Evolutionary conservation across 1,140 invertebrate species (phyloP), one percentile per base, ranked within the genome.

Genomic region (Aphaenogaster ashmeadi): DNA sequence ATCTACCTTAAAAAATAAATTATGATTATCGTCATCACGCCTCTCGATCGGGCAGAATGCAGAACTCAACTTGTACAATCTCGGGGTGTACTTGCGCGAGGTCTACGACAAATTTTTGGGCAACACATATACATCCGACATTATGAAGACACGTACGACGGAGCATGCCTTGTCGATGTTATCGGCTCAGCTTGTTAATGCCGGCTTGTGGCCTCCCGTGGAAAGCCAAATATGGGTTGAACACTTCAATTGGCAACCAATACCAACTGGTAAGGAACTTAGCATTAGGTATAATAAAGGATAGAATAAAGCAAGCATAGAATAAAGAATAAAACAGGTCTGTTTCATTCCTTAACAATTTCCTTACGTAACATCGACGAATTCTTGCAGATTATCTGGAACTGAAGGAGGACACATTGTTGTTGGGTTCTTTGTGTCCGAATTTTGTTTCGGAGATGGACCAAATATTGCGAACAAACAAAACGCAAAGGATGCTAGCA

Each of bases 121-220:
- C 0, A 85, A 92, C 0, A 15, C 71, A 2, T 97, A 96, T 67
- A 90, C 66, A 41, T 86, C 92, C 0, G 72, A 94, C 3, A 88
- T 96, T 87, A 93, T 97, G 9, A 91, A 92, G 44, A 95, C 96
- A 1, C 93, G 95, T 33, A 97, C 96, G 62, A 97, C 97, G 0
- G 96, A 96, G 84, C 95, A 95, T 18, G 94, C 96, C 38, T 89
- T 97, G 50, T 96, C 97, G 38, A 94, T 97, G 79, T 96, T 97
- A 87, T 94, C 94, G 2, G 87, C 93, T 1, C 91, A 94, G 78
- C 87, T 95, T 8, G 94, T 95, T 15, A 89, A 95, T 1, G 92
- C 94, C 0, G 89, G 92, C 11, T 74, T 95, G 3, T 96, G 92
- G 91, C 94, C 95, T 5, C 95, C 95, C 9, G 13, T 33, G 7